Percentiles rank a stretch among this genome's conserved stretches.
Evolutionary conservation across 2,888 invertebrate species (phyloP).

Genomic region (Nesidiocoris tenuis): DNA sequence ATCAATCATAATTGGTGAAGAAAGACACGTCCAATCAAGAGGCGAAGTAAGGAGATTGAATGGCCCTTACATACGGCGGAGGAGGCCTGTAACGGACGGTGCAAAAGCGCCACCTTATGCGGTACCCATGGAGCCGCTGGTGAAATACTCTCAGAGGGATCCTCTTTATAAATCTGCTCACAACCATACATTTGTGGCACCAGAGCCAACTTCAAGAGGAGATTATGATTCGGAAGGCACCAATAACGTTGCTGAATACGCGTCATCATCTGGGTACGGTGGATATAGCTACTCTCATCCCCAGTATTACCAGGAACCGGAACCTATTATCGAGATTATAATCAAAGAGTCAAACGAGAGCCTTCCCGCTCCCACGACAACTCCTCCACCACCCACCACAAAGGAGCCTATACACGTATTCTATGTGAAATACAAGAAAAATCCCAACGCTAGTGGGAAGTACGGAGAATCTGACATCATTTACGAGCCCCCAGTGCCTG

Average conservation of each 20-base stretch:
- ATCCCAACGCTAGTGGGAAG: conserved; percentile 63
- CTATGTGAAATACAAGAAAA: conserved; percentile 87
- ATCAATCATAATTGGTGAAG: conserved; percentile 5
- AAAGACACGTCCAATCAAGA: conserved; percentile 17
- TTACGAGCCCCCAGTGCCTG: conserved; percentile 77
- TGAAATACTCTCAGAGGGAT: conserved; percentile 77
- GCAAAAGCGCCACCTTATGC: conserved; percentile 66
- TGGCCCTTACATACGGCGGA: conserved; percentile 33
- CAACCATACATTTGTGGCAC: not conserved
- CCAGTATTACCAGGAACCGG: conserved; percentile 70
- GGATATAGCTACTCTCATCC: conserved; percentile 16
- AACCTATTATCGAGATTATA: conserved; percentile 88
- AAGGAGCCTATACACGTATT: conserved; percentile 88
- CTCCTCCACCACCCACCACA: conserved; percentile 60
- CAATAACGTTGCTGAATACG: conserved; percentile 43
- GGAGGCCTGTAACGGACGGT: conserved; percentile 40
- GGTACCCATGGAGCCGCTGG: conserved; percentile 77
- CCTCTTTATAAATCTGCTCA: conserved; percentile 62
- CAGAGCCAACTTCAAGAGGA: conserved; percentile 40
- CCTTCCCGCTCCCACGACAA: conserved; percentile 64
- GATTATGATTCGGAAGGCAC: conserved; percentile 47
- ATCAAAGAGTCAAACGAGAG: conserved; percentile 86
- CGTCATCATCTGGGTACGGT: not conserved
- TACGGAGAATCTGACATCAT: conserved; percentile 68
- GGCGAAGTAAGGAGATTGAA: conserved; percentile 29